Base-by-base conservation (phyloP, 1,140 invertebrate genomes). In the Anastatus disparis region DNA sequence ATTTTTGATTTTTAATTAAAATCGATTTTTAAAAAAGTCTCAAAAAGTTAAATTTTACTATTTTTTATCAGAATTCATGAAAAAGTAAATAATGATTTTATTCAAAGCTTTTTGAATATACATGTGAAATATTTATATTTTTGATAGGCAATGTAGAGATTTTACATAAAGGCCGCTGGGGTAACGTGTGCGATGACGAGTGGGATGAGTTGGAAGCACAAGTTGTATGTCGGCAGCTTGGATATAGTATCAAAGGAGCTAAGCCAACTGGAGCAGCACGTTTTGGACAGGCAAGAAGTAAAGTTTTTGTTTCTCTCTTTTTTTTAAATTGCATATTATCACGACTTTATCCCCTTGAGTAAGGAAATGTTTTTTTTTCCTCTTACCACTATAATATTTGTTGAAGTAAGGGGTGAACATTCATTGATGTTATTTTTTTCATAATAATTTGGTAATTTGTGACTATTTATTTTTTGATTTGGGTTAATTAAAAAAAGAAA, bases 121-220 rank as follows among this genome's bases (percentile, higher is more conserved):
- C 35, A 22, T 56, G 2, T 15, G 52, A n/a, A n/a, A n/a, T n/a
- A n/a, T n/a, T n/a, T n/a, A n/a, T n/a, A n/a, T n/a, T n/a, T 73
- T 63, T 48, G 59, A 24, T 78, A 94, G 95, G 95, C 58, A 95
- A 96, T 82, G 92, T 97, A 9, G 94, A 97, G 83, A 92, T 98
- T 40, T 91, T 91, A 71, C 93, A 97, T 81, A 87, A 93, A 62
- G 92, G 91, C 6, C 89, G 90, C 70, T 97, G 95, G 95, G 96
- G 96, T 15, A 90, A 92, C 12, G 87, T 98, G 9, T 97, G 96
- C 80, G 96, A 97, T 79, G 95, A 97, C 79, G 95, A 96, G 80
- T 97, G 94, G 93, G 95, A 96, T 78, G 80, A 89, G 20, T 81
- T 88, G 3, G 95, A 97, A 71, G 95, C 93, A 0, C 84, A 86